phyloP scores from a whole-genome alignment of 2,888 invertebrate species.

The Nebria brevicollis region DNA sequence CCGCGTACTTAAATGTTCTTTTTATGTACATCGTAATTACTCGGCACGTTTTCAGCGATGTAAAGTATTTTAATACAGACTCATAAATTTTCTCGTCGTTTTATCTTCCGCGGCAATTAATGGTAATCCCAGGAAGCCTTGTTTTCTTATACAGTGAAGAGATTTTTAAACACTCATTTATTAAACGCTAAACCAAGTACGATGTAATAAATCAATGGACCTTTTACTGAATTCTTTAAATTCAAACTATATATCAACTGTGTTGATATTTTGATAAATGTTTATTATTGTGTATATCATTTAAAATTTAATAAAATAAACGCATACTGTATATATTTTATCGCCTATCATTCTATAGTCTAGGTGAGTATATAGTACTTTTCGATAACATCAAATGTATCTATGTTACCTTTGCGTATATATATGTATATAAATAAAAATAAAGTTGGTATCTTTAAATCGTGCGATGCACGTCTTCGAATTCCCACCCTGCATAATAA shows the following conservation, averaged over 20 bases:
- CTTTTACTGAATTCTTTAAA: not conserved
- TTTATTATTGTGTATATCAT: no score
- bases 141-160: not conserved
- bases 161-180: not conserved
- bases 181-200: not conserved
- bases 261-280: not conserved
- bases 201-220: not conserved
- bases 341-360: no score
- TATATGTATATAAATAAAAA: no score
- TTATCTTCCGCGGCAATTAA: not conserved
- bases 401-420: no score
- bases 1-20: not conserved
- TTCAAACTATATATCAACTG: constrained; percentile 11
- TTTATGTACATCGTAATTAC: not conserved
- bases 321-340: no score
- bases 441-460: no score
- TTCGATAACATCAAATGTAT: no score
- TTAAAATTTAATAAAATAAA: no score
- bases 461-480: no score
- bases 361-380: no score
- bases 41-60: not conserved
- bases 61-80: not conserved
- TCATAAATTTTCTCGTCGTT: not conserved
- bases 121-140: not conserved
- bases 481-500: no score